These are phyloP conservation scores for Cheirogaleus medius DNA, from an alignment of 2,113 vertebrate genomes.

Conservation along the genomic window DNA sequence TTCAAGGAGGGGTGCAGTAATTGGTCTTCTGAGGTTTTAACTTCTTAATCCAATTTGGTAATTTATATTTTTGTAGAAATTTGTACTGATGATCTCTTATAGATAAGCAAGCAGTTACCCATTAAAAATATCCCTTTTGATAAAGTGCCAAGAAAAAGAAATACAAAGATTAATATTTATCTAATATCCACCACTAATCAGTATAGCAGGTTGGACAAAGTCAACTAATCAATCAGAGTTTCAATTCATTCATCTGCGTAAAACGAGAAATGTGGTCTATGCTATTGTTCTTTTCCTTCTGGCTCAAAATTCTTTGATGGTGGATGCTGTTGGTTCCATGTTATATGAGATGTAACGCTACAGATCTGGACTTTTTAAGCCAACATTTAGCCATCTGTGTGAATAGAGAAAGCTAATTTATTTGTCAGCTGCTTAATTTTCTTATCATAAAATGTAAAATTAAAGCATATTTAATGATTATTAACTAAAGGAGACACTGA, in stretches of 20 bases:
- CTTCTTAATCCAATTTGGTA: not conserved
- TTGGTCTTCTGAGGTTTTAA: not conserved
- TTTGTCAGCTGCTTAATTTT: not conserved
- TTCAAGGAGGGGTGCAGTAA: not conserved
- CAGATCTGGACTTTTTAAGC: not conserved
- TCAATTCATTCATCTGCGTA: not conserved
- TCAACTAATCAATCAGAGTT: not conserved
- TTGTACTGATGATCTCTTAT: not conserved
- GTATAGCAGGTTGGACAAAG: not conserved
- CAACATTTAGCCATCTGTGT: not conserved
- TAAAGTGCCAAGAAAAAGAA: not conserved
- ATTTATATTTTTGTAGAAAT: not conserved
- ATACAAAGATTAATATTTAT: not conserved
- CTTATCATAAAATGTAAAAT: not conserved
- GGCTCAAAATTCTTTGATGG: not conserved
- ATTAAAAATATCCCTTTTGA: not conserved
- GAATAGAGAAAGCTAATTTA: not conserved
- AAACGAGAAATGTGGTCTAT: not conserved
- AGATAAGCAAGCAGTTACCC: not conserved
- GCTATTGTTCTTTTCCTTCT: not conserved
- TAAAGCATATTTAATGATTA: not conserved
- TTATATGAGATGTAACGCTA: not conserved
- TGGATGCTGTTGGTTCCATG: not conserved
- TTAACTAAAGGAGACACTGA: not conserved
- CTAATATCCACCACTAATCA: not conserved